Percentiles rank a stretch among this genome's conserved stretches.
These are phyloP conservation scores for Rhinoraja longicauda DNA, from an alignment of 2,797 vertebrate genomes.

Conservation along the genomic window DNA sequence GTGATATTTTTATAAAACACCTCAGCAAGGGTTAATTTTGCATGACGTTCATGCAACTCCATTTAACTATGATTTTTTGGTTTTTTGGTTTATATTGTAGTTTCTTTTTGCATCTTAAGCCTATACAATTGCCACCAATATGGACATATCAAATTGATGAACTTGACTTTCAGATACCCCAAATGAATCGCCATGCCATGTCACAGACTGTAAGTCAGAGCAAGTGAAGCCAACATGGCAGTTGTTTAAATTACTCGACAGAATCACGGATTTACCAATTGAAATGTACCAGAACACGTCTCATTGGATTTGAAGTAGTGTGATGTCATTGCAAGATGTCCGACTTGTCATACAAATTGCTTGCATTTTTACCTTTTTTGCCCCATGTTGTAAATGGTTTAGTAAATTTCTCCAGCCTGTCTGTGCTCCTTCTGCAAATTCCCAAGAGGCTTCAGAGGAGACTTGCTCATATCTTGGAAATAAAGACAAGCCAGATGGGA, in stretches of 20 bases:
- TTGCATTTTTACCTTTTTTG: not conserved
- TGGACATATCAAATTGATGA: not conserved
- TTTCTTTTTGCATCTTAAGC: not conserved
- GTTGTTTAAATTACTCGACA: not conserved
- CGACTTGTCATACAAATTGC: not conserved
- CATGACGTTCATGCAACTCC: not conserved
- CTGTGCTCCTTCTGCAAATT: not conserved
- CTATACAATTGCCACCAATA: not conserved
- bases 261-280: not conserved
- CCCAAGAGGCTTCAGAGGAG: not conserved
- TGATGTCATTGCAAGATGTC: not conserved
- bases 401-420: not conserved
- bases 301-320: not conserved
- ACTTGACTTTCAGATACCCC: not conserved
- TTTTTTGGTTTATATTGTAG: not conserved
- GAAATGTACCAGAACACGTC: not conserved
- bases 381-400: not conserved
- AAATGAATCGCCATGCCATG: not conserved
- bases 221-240: not conserved
- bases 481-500: slow-evolving; percentile 29
- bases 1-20: too few species aligned
- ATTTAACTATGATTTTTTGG: not conserved
- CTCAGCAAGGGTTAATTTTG: not conserved
- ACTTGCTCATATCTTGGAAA: slow-evolving; percentile 17
- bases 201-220: not conserved